Evolutionary conservation across 2,888 invertebrate species (phyloP), one percentile per base, ranked within the genome.

Genomic region (Dryococelus australis): DNA sequence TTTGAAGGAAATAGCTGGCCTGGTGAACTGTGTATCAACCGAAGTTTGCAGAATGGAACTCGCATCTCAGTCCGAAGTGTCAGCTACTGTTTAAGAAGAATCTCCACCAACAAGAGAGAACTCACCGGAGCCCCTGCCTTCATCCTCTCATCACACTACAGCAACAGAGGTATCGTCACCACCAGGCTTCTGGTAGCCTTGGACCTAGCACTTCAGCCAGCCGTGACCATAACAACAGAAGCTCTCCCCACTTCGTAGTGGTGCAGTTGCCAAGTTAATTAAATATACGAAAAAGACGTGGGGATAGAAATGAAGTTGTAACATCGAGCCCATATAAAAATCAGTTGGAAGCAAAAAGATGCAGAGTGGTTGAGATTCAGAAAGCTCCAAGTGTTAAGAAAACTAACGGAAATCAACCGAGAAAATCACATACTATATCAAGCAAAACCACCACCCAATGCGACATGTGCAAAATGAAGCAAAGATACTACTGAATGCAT

Each of bases 41-140:
- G 79, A 26, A 35, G 79, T 86, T 65, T 86, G 86, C 26, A 26
- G 79, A 79, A 86, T 86, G 86, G 86, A 86, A 2, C n/a, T 6
- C 10, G 27, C 79, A 79, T 79, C 24, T 26, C 20, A 1, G 27
- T 24, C n/a, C 9, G 79, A 24, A 13, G 9, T 79, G 10, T 20
- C n/a, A 4, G n/a, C 9, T 5, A 27, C 79, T 79, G 26, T 27
- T 79, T 6, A 26, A 4, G 26, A 79, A 24, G 0, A n/a, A n/a
- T 27, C 27, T 79, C n/a, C 79, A 79, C n/a, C 79, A 12, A 0
- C 27, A 47, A 47, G 47, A 47, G 12, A 47, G 47, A 47, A 47
- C 10, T 47, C 47, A 47, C 47, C 47, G 16, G 47, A 47, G 47
- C 35, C 35, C 35, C 35, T 35, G 4, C 47, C 47, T 47, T 47